Conservation (phyloP, 2,113 vertebrate genomes). For the Hippocampus barbouri region DNA sequence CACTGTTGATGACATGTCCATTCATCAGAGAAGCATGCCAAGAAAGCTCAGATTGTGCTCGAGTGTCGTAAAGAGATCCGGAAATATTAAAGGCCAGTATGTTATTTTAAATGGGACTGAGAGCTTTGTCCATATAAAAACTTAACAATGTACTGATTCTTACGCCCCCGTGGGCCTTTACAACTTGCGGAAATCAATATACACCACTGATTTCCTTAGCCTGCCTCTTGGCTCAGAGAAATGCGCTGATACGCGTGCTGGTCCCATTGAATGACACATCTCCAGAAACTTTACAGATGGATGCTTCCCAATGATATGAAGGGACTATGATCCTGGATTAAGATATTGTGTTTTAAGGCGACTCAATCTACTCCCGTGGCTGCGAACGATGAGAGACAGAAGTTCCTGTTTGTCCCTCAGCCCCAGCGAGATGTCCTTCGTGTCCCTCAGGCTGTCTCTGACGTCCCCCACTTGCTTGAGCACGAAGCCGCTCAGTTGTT, state of each 20-base stretch:
- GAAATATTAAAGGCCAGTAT: not conserved
- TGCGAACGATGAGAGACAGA: slow-evolving; percentile 85
- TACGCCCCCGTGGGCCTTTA: not conserved
- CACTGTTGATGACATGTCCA: no score
- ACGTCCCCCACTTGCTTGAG: slow-evolving; percentile 82
- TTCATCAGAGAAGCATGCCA: no score
- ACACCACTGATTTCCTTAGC: slow-evolving; percentile 28
- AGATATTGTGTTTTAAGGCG: slow-evolving; percentile 86
- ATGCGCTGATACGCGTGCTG: slow-evolving; percentile 44
- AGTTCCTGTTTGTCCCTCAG: slow-evolving; percentile 91
- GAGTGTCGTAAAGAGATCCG: no score
- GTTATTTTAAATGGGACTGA: not conserved
- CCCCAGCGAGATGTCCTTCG: slow-evolving; percentile 80
- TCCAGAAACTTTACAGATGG: not conserved
- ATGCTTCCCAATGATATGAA: not conserved
- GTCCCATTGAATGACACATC: slow-evolving; percentile 11
- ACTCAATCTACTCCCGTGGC: slow-evolving; percentile 86
- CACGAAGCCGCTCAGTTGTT: slow-evolving; percentile 79
- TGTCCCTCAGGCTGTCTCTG: slow-evolving; percentile 77
- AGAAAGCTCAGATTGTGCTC: no score
- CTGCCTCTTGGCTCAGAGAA: slow-evolving; percentile 35
- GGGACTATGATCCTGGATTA: slow-evolving; percentile 52
- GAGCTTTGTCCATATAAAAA: not conserved
- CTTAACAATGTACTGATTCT: not conserved
- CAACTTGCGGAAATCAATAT: not conserved